Evolutionary conservation across 37 sponge, comb jelly and placozoan species (phyloP).

Genomic region (Halichondria panicea): DNA sequence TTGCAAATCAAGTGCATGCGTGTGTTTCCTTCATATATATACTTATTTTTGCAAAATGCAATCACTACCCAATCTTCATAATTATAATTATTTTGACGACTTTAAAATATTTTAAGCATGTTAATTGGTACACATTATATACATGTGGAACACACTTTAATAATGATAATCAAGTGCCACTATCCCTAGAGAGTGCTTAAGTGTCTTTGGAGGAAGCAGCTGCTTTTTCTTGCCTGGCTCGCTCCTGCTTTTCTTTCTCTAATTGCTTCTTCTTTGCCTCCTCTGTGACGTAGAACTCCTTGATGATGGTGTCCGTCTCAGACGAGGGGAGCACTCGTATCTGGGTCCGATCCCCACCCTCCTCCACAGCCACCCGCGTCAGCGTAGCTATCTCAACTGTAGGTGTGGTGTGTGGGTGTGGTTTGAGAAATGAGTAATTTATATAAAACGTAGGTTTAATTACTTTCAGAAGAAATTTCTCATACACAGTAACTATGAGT

Average conservation of each 20-base stretch:
- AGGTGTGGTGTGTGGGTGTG: not conserved
- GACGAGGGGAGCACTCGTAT: conserved; percentile 70
- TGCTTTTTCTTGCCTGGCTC: conserved; percentile 43
- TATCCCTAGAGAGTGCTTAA: too few relatives aligned
- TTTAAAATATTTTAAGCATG: not conserved
- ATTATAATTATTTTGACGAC: not conserved
- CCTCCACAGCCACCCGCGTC: conserved; percentile 52
- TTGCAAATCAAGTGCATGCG: too few relatives aligned
- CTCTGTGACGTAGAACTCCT: conserved; percentile 59
- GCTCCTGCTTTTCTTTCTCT: conserved; percentile 66
- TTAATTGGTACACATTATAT: not conserved
- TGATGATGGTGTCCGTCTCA: conserved; percentile 71
- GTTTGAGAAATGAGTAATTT: not conserved
- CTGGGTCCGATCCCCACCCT: conserved; percentile 60
- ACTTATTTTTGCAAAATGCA: too few relatives aligned
- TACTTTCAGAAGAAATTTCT: too few relatives aligned
- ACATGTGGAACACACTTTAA: not conserved
- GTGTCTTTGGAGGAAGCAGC: conserved; percentile 19
- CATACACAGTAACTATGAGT: not conserved
- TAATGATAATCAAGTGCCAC: not conserved
- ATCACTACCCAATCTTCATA: too few relatives aligned
- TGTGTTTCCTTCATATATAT: too few relatives aligned
- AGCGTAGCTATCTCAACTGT: conserved; percentile 93
- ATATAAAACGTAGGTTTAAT: too few relatives aligned
- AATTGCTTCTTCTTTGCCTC: conserved; percentile 67